These are phyloP conservation scores for Microdon myrmicae DNA, from an alignment of 2,888 invertebrate species.

Conservation along the genomic window DNA sequence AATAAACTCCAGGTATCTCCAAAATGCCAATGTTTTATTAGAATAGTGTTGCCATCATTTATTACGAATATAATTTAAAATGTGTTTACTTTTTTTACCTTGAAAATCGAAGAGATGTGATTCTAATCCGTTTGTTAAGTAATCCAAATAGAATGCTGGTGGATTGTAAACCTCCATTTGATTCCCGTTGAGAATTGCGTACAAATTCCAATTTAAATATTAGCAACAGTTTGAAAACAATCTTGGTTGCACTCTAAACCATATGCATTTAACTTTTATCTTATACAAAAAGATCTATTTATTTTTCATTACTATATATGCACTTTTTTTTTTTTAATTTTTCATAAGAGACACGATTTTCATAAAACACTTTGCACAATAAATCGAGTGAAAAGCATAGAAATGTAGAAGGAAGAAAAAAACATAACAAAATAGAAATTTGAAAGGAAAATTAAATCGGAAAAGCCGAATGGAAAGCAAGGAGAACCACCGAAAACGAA, in stretches of 20 bases:
- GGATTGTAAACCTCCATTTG: conserved; percentile 33
- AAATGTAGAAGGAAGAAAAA: too few species aligned
- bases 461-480: background rate
- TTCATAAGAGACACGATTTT: too few species aligned
- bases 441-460: conserved; percentile 10
- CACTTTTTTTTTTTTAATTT: too few species aligned
- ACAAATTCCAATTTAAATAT: background rate
- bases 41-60: conserved; percentile 36
- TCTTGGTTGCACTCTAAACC: conserved; percentile 1
- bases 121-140: conserved; percentile 42
- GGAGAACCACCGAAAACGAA: conserved; percentile 12
- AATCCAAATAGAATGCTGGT: conserved; percentile 19
- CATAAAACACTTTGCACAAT: too few species aligned
- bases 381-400: conserved; percentile 1
- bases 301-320: too few species aligned
- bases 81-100: too few species aligned
- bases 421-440: background rate
- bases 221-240: conserved; percentile 1
- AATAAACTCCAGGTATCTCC: too few species aligned
- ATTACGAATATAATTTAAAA: background rate
- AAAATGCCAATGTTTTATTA: too few species aligned
- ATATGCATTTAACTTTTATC: conserved; percentile 1
- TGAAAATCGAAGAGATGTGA: conserved; percentile 24
- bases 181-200: conserved; percentile 4
- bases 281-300: conserved; percentile 6